Conservation (phyloP, 2,888 invertebrate genomes). For the Lithosia quadra region DNA sequence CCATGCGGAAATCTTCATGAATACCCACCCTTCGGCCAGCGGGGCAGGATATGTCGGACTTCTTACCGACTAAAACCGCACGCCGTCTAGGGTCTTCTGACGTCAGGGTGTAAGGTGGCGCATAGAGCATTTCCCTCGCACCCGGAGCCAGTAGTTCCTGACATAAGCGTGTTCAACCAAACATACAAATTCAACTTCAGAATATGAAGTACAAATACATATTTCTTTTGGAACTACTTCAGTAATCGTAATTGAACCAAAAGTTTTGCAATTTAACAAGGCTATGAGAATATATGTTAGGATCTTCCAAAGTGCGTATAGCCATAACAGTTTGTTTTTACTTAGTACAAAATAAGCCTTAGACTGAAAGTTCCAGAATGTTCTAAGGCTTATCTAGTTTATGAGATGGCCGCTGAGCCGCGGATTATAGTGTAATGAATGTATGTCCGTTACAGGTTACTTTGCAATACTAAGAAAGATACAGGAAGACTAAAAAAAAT, state of each 20-base stretch:
- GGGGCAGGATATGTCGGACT: too few relatives aligned
- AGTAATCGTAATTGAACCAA: constrained; percentile 15
- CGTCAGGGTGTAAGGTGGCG: too few relatives aligned
- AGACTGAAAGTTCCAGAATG: constrained; percentile 38
- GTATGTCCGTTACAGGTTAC: constrained; percentile 11
- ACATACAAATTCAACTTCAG: too few relatives aligned
- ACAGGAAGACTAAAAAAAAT: not conserved
- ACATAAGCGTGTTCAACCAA: too few relatives aligned
- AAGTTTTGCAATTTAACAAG: constrained; percentile 41
- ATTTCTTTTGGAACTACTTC: not conserved
- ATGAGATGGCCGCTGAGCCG: constrained; percentile 15
- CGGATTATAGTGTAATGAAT: constrained; percentile 20
- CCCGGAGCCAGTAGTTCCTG: too few relatives aligned
- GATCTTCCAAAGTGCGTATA: constrained; percentile 29
- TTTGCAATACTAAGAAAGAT: not conserved
- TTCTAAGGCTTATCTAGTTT: constrained; percentile 21
- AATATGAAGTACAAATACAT: not conserved
- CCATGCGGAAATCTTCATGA: too few relatives aligned
- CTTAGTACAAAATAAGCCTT: constrained; percentile 35
- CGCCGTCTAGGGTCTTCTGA: too few relatives aligned
- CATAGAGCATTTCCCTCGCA: too few relatives aligned
- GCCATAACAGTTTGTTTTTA: constrained; percentile 51
- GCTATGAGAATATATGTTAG: constrained; percentile 46
- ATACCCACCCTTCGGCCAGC: too few relatives aligned
- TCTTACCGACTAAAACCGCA: too few relatives aligned